Evolutionary conservation across 2,797 vertebrate species (phyloP), one percentile per base, ranked within the genome.

Genomic region (Gorsachius magnificus): DNA sequence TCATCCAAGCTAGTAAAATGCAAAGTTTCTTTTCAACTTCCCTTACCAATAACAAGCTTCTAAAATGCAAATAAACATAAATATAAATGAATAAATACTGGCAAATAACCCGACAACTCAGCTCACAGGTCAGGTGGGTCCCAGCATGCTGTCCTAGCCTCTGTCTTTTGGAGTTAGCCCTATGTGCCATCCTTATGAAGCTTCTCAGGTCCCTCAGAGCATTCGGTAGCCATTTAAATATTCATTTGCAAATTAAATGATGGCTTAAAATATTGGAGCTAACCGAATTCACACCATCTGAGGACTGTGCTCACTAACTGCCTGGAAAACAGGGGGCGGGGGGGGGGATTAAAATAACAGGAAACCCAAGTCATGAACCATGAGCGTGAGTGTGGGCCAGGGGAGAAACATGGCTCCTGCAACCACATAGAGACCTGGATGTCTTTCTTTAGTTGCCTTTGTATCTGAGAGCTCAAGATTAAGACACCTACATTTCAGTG

Each of bases 221-320:
- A 80, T 66, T 85, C 76, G 70, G 41, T 48, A 85, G 69, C 36
- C 53, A 92, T 56, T 68, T 83, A 92, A 95, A 92, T 70, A 94
- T 87, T 89, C 17, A 74, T 81, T 80, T 94, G 71, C 20, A 92
- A 93, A 92, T 89, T 91, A 91, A 95, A 95, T 78, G 57, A 74
- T 83, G 41, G 24, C 61, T 92, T 89, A 78, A 96, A 91, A 87
- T 78, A 83, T 24, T 81, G 31, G 46, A 91, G 46, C 20, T 88
- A 88, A 88, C 93, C 69, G 76, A 95, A 56, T 75, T 65, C 50
- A 81, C 36, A 72, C 19, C 72, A 93, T 87, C 83, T 84, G 69
- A 94, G 46, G 46, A 93, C 66, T 43, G 48, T 33, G 25, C 33
- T 91, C 80, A 48, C 46, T 78, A 65, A 75, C 36, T 65, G 28